Evolutionary conservation across 2,888 invertebrate species (phyloP).

Genomic region (Philhelius pedissequus): DNA sequence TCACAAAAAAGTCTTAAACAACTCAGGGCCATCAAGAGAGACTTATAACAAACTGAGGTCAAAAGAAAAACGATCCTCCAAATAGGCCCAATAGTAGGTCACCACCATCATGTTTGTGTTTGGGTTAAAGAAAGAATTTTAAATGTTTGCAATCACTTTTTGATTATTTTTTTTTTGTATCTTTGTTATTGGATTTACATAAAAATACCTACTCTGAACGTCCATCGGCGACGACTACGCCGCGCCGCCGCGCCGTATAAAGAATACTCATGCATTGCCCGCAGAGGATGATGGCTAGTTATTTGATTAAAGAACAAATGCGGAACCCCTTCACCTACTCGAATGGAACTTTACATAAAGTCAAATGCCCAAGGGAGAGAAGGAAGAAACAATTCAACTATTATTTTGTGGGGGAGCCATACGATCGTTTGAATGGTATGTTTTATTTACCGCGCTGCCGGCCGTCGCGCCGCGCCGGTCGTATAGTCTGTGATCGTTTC

Average conservation of each 20-base stretch:
- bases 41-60: not conserved
- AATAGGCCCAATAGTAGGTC: constrained; percentile 54
- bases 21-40: not conserved
- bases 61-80: not conserved
- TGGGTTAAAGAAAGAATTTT: constrained; percentile 17
- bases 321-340: constrained; percentile 16
- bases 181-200: constrained; percentile 29
- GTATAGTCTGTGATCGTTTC: constrained; percentile 24
- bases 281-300: constrained; percentile 16
- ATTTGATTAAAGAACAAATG: constrained; percentile 11
- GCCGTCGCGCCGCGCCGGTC: no score
- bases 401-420: constrained; percentile 21
- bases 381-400: not conserved
- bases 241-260: not conserved
- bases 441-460: not conserved
- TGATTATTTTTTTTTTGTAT: not conserved
- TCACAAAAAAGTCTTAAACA: constrained; percentile 13
- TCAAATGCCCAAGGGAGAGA: not conserved
- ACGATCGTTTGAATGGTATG: constrained; percentile 26
- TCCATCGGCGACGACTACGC: not conserved
- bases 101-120: constrained; percentile 17
- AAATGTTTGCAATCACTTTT: constrained; percentile 35
- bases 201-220: not conserved
- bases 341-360: not conserved
- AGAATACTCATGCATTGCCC: not conserved